phyloP scores from a whole-genome alignment of 2,888 invertebrate genomes.

The Frankliniella intonsa region DNA sequence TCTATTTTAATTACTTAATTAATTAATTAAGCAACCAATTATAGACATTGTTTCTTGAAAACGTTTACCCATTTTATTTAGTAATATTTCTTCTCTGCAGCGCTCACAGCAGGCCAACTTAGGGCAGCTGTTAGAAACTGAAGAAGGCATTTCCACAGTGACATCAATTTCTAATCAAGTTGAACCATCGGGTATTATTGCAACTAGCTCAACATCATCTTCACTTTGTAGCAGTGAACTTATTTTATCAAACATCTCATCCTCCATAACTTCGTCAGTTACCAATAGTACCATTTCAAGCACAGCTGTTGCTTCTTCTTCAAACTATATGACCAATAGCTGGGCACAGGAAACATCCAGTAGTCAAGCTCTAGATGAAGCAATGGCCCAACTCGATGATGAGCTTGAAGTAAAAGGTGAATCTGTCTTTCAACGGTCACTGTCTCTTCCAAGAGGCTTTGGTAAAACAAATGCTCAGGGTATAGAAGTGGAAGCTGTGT shows the following conservation, averaged over 20 bases:
- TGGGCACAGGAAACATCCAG: conserved; percentile 23
- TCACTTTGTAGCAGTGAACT: background rate
- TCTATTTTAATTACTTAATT: background rate
- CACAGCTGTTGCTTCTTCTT: background rate
- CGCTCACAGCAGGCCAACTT: background rate
- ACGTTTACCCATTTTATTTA: background rate
- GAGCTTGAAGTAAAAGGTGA: conserved; percentile 27
- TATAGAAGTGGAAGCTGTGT: background rate
- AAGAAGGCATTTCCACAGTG: background rate
- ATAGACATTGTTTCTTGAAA: background rate
- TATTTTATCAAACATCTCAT: background rate
- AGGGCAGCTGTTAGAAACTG: background rate
- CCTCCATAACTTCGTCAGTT: background rate
- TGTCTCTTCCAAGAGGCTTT: conserved; percentile 48
- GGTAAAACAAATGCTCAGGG: conserved; percentile 41
- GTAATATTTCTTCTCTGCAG: background rate
- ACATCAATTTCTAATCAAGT: background rate
- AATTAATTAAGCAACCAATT: background rate
- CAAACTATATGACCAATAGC: background rate
- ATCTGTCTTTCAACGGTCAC: conserved; percentile 45
- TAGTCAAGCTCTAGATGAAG: conserved; percentile 13
- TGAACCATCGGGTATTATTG: background rate
- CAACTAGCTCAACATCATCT: background rate
- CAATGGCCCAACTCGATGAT: conserved; percentile 9
- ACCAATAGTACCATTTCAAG: background rate